phyloP scores from a whole-genome alignment of 2,888 invertebrate species.

The Sylvicola fuscatus region DNA sequence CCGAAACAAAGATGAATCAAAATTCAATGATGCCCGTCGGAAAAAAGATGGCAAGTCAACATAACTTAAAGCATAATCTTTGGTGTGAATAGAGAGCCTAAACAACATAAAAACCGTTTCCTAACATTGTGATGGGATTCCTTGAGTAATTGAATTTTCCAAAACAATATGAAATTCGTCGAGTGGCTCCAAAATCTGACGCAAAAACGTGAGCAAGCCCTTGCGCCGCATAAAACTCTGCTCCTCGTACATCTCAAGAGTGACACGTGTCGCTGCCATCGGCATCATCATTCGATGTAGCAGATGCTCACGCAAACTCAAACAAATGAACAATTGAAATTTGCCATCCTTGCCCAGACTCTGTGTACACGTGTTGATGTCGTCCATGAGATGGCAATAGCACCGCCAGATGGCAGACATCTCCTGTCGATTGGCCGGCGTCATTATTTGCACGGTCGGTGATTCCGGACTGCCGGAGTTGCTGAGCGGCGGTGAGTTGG shows the following conservation, averaged over 20 bases:
- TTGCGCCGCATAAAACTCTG: constrained; percentile 82
- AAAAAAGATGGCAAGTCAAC: too few relatives aligned
- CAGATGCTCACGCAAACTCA: constrained; percentile 76
- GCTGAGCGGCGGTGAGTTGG: constrained; percentile 18
- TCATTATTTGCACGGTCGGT: constrained; percentile 12
- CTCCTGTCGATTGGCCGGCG: constrained; percentile 26
- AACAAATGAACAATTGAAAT: constrained; percentile 89
- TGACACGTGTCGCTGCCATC: constrained; percentile 74
- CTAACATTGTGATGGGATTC: constrained; percentile 25
- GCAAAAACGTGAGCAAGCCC: constrained; percentile 65
- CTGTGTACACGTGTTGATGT: constrained; percentile 65
- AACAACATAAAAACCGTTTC: neutral
- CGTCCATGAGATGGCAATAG: constrained; percentile 75
- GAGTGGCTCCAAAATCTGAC: constrained; percentile 76
- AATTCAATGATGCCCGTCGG: too few relatives aligned
- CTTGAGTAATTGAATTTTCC: constrained; percentile 61
- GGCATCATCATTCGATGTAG: constrained; percentile 82
- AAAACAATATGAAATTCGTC: constrained; percentile 75
- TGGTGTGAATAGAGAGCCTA: too few relatives aligned
- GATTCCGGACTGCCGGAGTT: constrained; percentile 25
- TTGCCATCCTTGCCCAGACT: constrained; percentile 84
- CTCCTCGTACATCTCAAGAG: constrained; percentile 89
- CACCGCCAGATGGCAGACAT: constrained; percentile 61
- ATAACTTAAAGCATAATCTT: too few relatives aligned
- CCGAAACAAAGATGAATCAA: too few relatives aligned